Conservation (phyloP, 2,888 invertebrate genomes). For the Tinea pellionella region DNA sequence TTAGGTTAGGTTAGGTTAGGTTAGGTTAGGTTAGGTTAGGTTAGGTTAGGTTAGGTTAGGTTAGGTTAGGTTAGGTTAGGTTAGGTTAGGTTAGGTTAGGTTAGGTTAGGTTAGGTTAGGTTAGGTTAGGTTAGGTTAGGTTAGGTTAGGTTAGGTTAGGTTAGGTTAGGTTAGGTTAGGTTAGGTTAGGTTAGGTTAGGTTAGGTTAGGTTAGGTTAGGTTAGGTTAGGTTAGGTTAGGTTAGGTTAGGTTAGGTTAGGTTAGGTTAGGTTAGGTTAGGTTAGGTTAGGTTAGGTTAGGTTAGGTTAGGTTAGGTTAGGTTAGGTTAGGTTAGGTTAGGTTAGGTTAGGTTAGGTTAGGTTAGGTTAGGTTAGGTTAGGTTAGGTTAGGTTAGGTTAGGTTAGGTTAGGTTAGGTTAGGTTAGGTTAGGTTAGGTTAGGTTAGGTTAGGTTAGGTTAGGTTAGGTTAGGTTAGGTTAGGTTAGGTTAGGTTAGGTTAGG, state of each 20-base stretch:
- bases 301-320: constrained; percentile 16
- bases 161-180: constrained; percentile 16
- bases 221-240: constrained; percentile 17
- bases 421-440: constrained; percentile 16
- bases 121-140: constrained; percentile 18
- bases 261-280: constrained; percentile 14
- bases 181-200: constrained; percentile 17
- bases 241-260: constrained; percentile 15
- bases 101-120: constrained; percentile 17
- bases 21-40: constrained; percentile 6
- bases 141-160: constrained; percentile 15
- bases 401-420: constrained; percentile 16
- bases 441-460: constrained; percentile 16
- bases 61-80: constrained; percentile 15
- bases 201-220: constrained; percentile 18
- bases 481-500: constrained; percentile 16
- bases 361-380: constrained; percentile 17
- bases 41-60: not conserved
- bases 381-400: constrained; percentile 16
- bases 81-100: constrained; percentile 17
- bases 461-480: constrained; percentile 16
- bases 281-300: constrained; percentile 16
- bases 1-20: constrained; percentile 1
- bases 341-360: constrained; percentile 18
- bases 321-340: constrained; percentile 17